Conservation (phyloP, 2,888 invertebrate species). For the Cynaeus angustus region DNA sequence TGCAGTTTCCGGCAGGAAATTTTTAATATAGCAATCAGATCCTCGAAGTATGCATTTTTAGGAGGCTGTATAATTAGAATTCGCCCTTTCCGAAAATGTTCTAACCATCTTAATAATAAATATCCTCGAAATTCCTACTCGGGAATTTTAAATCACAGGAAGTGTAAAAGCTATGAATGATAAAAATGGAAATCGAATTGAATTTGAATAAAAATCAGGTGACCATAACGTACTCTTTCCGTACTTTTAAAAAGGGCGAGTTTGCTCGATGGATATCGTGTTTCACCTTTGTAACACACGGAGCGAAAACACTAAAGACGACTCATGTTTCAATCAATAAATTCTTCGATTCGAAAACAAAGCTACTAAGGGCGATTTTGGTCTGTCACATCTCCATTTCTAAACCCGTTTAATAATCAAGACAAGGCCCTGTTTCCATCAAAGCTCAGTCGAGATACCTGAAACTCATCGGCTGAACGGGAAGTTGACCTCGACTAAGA, state of each 20-base stretch:
- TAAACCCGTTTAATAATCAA: conserved; percentile 25
- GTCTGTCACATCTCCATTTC: conserved; percentile 21
- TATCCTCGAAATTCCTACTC: background rate
- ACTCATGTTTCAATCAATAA: conserved; percentile 38
- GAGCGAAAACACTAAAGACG: conserved; percentile 14
- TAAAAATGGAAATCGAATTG: conserved; percentile 43
- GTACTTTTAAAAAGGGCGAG: conserved; percentile 34
- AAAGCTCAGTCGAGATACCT: conserved; percentile 30
- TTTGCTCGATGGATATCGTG: conserved; percentile 37
- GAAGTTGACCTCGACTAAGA: conserved; percentile 43
- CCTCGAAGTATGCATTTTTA: no score
- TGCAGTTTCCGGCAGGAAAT: no score
- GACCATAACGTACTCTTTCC: conserved; percentile 28
- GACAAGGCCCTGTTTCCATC: conserved; percentile 21
- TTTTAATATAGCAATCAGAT: background rate
- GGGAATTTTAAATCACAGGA: background rate
- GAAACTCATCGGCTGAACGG: conserved; percentile 36
- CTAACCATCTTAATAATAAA: background rate
- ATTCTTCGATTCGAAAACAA: conserved; percentile 22
- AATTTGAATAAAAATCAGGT: conserved; percentile 41
- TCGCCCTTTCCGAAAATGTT: background rate
- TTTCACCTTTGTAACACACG: conserved; percentile 36
- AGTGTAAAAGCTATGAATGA: conserved; percentile 19
- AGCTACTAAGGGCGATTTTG: conserved; percentile 18
- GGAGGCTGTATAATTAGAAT: background rate